phyloP scores from a whole-genome alignment of 92 coral and sea anemone genomes.

The Pocillopora meandrina region DNA sequence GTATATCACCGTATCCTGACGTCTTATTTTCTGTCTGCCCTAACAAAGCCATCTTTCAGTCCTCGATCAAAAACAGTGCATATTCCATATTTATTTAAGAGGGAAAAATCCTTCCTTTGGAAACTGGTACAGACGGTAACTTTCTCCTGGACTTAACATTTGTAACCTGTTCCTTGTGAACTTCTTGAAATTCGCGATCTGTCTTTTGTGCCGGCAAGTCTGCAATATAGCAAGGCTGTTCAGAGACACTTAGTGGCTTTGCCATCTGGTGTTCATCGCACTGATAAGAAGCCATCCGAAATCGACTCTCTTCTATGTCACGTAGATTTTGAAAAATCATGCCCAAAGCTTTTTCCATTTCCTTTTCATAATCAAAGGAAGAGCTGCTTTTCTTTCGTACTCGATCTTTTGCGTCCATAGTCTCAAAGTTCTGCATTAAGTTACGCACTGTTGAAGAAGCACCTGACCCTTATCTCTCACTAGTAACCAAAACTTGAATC shows the following conservation, averaged over 20 bases:
- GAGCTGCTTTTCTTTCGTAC: background rate
- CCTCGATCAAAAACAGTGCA: background rate
- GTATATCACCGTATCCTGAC: too few relatives aligned
- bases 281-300: background rate
- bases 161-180: background rate
- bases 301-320: constrained; percentile 43
- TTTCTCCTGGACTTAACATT: constrained; percentile 18
- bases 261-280: background rate
- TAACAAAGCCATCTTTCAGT: background rate
- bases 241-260: background rate
- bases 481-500: background rate
- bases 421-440: background rate
- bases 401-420: constrained; percentile 6
- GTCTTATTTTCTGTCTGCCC: background rate
- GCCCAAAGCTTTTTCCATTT: constrained; percentile 47
- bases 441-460: background rate
- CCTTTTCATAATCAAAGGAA: constrained; percentile 43
- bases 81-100: background rate
- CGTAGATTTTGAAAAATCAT: constrained; percentile 53
- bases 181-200: background rate
- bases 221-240: background rate
- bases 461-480: background rate
- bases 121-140: constrained; percentile 12
- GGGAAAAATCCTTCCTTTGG: background rate
- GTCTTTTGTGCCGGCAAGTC: background rate